phyloP scores from a whole-genome alignment of 2,797 vertebrate genomes.

The Coregonus suidteri region DNA sequence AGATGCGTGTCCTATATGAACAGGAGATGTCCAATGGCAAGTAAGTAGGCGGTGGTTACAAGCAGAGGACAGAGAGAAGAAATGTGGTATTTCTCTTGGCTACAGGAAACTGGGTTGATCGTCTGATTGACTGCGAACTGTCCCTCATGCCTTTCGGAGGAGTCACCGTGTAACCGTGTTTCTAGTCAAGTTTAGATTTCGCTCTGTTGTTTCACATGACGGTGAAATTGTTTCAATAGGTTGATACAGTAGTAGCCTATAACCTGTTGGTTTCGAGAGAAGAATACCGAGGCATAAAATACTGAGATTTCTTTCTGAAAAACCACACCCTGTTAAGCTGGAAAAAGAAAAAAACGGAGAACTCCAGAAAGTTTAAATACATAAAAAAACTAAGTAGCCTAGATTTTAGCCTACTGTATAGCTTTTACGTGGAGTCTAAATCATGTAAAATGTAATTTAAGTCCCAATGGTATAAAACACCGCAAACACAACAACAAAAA shows the following conservation, averaged over 20 bases:
- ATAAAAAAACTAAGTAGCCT: background rate
- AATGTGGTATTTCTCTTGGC: background rate
- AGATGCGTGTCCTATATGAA: background rate
- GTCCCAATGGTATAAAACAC: background rate
- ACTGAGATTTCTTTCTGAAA: background rate
- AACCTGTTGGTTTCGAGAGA: background rate
- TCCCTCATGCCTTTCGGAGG: background rate
- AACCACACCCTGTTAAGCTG: constrained; percentile 10
- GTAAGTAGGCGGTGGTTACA: constrained; percentile 6
- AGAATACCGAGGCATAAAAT: constrained; percentile 1
- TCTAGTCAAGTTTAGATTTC: background rate
- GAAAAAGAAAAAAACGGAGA: constrained; percentile 2
- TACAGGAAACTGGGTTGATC: background rate
- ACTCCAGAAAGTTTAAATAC: background rate
- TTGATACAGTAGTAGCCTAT: background rate
- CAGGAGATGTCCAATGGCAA: constrained; percentile 17
- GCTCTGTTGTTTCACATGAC: background rate
- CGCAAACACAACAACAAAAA: background rate
- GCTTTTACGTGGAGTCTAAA: too few species aligned
- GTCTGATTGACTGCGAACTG: background rate
- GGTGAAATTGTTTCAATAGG: background rate
- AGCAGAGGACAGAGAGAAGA: background rate
- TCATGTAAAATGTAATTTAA: background rate
- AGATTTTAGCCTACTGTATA: too few species aligned
- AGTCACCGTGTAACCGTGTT: background rate